Evolutionary conservation across 1,140 invertebrate genomes (phyloP), one percentile per base, ranked within the genome.

Genomic region (Calycopis cecrops): DNA sequence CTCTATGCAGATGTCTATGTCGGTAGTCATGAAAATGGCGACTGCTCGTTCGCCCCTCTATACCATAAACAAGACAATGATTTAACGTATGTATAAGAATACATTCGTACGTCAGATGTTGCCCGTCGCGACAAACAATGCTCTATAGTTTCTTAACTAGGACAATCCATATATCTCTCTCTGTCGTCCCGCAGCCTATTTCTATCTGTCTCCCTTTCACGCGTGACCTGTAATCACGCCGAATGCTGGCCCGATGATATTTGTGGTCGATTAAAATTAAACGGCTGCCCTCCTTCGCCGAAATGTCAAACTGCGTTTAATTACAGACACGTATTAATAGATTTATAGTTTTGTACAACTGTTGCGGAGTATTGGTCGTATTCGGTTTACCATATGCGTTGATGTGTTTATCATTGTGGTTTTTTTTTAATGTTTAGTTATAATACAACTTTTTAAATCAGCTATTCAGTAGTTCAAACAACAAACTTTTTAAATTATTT

Each of bases 221-320:
- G 52, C 67, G 52, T 71, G 72, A 79, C 78, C 76, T 72, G 73
- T 70, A 74, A 80, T 74, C 65, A 47, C 52, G 51, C 17, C 69
- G 65, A 71, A 69, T 74, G 71, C 67, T 78, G 84, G 51, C 80
- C 81, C 79, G 77, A 82, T 85, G 84, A 87, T 87, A 85, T 87
- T 87, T 85, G 75, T 78, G 78, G 82, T 82, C 80, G 79, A 82
- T 76, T 87, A 87, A 81, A 85, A 87, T 87, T 87, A 86, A 79
- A 81, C 76, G 59, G 67, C 77, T 78, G 84, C 76, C 81, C 84
- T 79, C 71, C 59, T 85, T 84, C 73, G 81, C 78, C 79, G 67
- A 87, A 87, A 87, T 87, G 84, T 85, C 84, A 84, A 77, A 69
- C 77, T 73, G 73, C 76, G 68, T 85, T 79, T 84, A 84, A 87